Base-by-base conservation (phyloP, 2,888 invertebrate genomes). In the Leptinotarsa rubiginosa region DNA sequence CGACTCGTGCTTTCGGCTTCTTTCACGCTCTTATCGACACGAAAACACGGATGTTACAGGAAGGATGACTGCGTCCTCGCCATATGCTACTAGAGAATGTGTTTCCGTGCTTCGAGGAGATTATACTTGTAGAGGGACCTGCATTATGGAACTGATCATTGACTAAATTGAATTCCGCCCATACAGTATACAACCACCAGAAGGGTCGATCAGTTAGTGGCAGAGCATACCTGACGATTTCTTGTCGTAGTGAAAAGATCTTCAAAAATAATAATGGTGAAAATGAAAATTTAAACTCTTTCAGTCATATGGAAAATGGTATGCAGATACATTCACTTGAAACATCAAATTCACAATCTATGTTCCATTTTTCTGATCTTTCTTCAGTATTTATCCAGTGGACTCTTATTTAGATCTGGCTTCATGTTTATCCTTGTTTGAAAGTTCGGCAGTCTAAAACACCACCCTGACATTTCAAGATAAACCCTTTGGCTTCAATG, bases 1-100 rank as follows among this genome's bases (percentile, higher is more conserved):
- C 65, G 65, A 69, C 65, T 75, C 72, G 65, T 69, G 75, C 64
- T 68, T 62, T 74, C 52, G 71, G 70, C 71, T 74, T 74, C 71
- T 74, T 74, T 74, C 59, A 71, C 68, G 74, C 68, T 72, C 71
- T 75, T 75, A 75, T 75, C 75, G 71, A 56, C 72, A 69, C 59
- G 69, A 75, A 75, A 75, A 72, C 75, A 72, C 66, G 72, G 64
- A 75, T 72, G 69, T 72, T 69, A 75, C 65, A 72, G 72, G 75
- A 72, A 72, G 75, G 75, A 69, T 69, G 72, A 72, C 72, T 65
- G 69, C 69, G 71, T 49, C 66, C 13, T 62, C 72, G 65, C 75
- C 75, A 72, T 75, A 72, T 72, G 72, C 72, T 69, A 67, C 69
- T 47, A 47, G 49, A 72, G 56, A 73, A 73, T 70, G 50, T 72